Conservation (phyloP, 2,888 invertebrate genomes). For the Ariolimax columbianus region DNA sequence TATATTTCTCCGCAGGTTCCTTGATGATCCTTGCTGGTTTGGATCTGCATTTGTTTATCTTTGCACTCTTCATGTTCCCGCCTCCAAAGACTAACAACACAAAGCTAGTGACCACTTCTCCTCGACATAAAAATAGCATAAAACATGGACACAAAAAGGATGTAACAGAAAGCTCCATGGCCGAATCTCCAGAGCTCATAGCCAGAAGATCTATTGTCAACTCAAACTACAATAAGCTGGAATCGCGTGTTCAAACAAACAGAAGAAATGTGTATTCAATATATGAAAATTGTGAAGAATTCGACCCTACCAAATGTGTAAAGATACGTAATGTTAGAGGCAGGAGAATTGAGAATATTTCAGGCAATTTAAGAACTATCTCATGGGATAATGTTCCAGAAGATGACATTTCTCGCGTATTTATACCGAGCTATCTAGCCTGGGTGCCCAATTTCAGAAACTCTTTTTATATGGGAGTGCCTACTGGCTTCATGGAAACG, state of each 20-base stretch:
- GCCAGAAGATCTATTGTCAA: no score
- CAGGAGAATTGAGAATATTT: neutral
- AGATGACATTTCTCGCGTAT: constrained; percentile 36
- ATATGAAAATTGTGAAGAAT: neutral
- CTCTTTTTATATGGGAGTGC: neutral
- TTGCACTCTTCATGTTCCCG: constrained; percentile 64
- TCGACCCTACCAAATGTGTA: neutral
- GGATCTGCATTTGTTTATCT: constrained; percentile 66
- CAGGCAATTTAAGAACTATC: no score
- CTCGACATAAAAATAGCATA: neutral
- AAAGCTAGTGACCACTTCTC: neutral
- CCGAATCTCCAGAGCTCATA: neutral
- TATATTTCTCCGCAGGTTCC: constrained; percentile 57
- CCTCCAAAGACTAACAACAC: constrained; percentile 17
- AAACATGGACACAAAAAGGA: neutral
- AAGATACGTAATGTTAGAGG: neutral
- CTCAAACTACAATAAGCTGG: neutral
- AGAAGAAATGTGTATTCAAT: neutral
- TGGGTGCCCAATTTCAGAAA: constrained; percentile 2
- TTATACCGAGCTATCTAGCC: constrained; percentile 19
- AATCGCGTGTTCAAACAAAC: neutral
- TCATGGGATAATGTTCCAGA: constrained; percentile 12
- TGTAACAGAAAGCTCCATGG: neutral
- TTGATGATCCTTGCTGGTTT: constrained; percentile 67
- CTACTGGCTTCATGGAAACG: neutral